These are phyloP conservation scores for Acinonyx jubatus DNA, from an alignment of 2,113 vertebrate species.

Conservation along the genomic window DNA sequence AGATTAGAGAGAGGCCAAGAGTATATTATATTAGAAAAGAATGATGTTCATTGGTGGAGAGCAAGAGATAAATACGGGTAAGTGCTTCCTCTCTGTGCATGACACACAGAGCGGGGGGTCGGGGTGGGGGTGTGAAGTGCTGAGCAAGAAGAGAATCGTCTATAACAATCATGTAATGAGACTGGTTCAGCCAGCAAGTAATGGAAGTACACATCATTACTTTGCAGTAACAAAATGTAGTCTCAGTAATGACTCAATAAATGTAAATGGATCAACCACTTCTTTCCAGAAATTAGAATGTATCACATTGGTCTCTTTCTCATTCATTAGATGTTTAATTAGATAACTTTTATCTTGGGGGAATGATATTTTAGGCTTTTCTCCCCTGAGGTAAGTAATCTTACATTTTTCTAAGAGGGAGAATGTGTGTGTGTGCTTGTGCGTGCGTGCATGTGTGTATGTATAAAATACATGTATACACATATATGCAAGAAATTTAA, in stretches of 20 bases:
- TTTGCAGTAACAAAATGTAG: neutral
- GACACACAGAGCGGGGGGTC: neutral
- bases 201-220: neutral
- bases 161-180: neutral
- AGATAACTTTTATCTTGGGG: neutral
- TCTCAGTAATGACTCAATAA: neutral
- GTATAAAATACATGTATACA: neutral
- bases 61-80: slow-evolving; percentile 92
- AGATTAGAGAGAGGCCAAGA: slow-evolving; percentile 90
- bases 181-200: neutral
- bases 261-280: neutral
- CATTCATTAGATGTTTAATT: neutral
- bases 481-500: neutral
- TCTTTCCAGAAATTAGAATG: neutral
- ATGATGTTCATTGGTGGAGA: slow-evolving; percentile 94
- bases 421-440: neutral
- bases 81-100: slow-evolving; percentile 32
- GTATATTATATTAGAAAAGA: slow-evolving; percentile 93
- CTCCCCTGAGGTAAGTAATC: neutral
- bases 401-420: neutral
- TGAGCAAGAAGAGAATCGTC: neutral
- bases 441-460: neutral
- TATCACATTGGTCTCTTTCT: neutral
- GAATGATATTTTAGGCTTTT: neutral
- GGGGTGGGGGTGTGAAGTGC: neutral